Percentiles rank a stretch among this genome's conserved stretches.
These are phyloP conservation scores for Lycaon pictus DNA, from an alignment of 2,113 vertebrate genomes.

Conservation along the genomic window DNA sequence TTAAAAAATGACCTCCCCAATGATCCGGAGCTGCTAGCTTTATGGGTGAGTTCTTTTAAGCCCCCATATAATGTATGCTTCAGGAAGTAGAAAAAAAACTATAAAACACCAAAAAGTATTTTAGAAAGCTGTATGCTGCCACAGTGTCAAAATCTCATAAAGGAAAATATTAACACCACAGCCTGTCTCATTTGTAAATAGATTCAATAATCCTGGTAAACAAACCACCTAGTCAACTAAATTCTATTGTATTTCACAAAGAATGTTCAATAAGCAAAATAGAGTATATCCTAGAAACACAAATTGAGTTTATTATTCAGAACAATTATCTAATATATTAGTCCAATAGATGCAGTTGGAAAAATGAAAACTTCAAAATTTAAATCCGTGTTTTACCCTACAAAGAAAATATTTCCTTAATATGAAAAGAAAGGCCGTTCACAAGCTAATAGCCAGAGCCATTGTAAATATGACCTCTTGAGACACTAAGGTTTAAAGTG, in stretches of 20 bases:
- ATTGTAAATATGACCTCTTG: not conserved
- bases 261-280: not conserved
- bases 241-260: not conserved
- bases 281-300: not conserved
- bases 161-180: not conserved
- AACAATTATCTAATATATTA: not conserved
- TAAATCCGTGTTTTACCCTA: not conserved
- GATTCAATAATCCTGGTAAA: conserved; percentile 22
- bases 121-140: conserved; percentile 39
- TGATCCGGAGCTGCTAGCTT: not conserved
- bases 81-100: not conserved
- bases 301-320: conserved; percentile 42
- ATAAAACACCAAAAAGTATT: not conserved
- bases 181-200: not conserved
- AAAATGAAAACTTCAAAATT: conserved; percentile 8
- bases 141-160: not conserved
- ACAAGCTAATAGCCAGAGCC: not conserved
- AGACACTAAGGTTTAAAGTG: not conserved
- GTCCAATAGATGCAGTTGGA: not conserved
- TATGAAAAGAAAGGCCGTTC: not conserved
- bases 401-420: not conserved
- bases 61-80: not conserved
- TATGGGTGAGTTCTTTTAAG: not conserved
- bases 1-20: not conserved
- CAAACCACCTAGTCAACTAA: not conserved